Percentiles rank a stretch among this genome's conserved stretches.
Conservation (phyloP, 1,140 invertebrate species). For the Drosophila seguyi region DNA sequence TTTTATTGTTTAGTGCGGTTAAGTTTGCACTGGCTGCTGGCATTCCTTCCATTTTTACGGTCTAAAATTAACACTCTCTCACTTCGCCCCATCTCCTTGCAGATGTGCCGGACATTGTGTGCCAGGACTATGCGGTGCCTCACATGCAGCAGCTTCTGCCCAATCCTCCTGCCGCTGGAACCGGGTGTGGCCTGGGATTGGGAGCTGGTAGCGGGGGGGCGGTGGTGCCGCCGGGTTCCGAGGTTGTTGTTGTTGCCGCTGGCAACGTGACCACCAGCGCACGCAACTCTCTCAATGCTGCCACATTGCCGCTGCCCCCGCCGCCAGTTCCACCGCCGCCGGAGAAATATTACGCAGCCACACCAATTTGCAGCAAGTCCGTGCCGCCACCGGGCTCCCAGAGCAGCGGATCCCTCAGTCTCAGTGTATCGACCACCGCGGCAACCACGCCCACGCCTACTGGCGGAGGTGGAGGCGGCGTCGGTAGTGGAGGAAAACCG, state of each 20-base stretch:
- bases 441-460: slow-evolving; percentile 69
- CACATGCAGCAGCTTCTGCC: slow-evolving; percentile 85
- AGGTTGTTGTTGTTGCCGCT: slow-evolving; percentile 26
- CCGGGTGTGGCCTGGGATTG: slow-evolving; percentile 29
- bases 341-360: slow-evolving; percentile 81
- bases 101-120: slow-evolving; percentile 87
- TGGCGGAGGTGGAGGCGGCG: slow-evolving; percentile 80
- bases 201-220: not conserved
- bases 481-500: slow-evolving; percentile 86
- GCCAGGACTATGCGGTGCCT: slow-evolving; percentile 87
- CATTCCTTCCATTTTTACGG: slow-evolving; percentile 50
- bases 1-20: slow-evolving; percentile 36
- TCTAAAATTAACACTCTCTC: slow-evolving; percentile 62
- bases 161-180: slow-evolving; percentile 48
- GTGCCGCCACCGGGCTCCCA: slow-evolving; percentile 59
- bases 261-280: slow-evolving; percentile 43
- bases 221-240: slow-evolving; percentile 11
- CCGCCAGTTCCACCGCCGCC: slow-evolving; percentile 71
- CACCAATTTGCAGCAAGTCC: slow-evolving; percentile 74
- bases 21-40: slow-evolving; percentile 20
- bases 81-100: slow-evolving; percentile 28
- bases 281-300: slow-evolving; percentile 73
- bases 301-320: slow-evolving; percentile 29
- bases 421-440: slow-evolving; percentile 70
- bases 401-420: slow-evolving; percentile 69